These are phyloP conservation scores for Dynastes hyllus DNA, from an alignment of 2,888 invertebrate genomes.

Conservation along the genomic window DNA sequence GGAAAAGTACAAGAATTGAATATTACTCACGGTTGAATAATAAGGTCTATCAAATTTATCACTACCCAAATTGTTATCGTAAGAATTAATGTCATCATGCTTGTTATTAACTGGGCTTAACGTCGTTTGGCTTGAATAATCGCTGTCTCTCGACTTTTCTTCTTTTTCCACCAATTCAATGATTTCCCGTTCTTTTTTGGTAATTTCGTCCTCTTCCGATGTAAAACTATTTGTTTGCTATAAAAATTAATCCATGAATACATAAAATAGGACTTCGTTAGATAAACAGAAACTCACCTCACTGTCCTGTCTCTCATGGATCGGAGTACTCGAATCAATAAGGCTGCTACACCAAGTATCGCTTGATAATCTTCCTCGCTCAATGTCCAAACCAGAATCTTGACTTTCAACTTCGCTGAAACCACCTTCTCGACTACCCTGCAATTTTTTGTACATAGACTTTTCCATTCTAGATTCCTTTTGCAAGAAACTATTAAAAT, in stretches of 20 bases:
- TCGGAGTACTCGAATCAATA: constrained; percentile 64
- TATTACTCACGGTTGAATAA: constrained; percentile 62
- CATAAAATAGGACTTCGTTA: constrained; percentile 20
- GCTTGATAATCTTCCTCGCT: constrained; percentile 72
- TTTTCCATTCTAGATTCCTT: constrained; percentile 86
- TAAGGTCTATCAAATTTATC: constrained; percentile 64
- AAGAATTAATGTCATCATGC: constrained; percentile 39
- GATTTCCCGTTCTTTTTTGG: constrained; percentile 78
- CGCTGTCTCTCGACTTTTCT: constrained; percentile 75
- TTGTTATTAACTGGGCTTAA: constrained; percentile 50
- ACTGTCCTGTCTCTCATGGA: constrained; percentile 86
- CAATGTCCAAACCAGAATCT: constrained; percentile 86
- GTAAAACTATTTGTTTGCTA: constrained; percentile 79
- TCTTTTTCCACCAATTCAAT: constrained; percentile 78
- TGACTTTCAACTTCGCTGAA: constrained; percentile 76
- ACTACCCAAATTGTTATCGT: constrained; percentile 59
- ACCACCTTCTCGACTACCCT: constrained; percentile 63
- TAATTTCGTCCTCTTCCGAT: constrained; percentile 86
- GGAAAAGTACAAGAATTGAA: too few relatives aligned
- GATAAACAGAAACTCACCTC: constrained; percentile 72
- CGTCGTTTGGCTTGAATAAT: constrained; percentile 50
- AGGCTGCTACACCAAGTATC: constrained; percentile 75
- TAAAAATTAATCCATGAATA: constrained; percentile 32
- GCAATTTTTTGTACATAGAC: constrained; percentile 79
- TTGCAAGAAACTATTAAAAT: constrained; percentile 84